Evolutionary conservation across 2,888 invertebrate genomes (phyloP).

Genomic region (Timema cristinae): DNA sequence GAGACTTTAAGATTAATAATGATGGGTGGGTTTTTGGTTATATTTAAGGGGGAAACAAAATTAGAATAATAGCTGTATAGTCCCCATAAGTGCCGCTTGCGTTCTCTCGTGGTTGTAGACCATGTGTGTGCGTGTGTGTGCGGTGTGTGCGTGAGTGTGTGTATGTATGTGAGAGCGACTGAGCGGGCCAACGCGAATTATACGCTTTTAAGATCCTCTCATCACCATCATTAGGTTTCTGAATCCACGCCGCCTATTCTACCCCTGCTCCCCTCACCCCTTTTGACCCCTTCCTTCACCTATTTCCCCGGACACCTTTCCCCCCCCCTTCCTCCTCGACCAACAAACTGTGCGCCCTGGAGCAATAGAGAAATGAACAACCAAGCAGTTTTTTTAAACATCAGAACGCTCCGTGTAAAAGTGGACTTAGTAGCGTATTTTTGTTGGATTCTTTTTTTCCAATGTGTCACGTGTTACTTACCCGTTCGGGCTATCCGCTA

Average conservation of each 20-base stretch:
- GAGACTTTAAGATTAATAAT: background rate
- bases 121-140: constrained; percentile 6
- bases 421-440: background rate
- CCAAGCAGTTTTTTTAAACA: background rate
- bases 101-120: no score
- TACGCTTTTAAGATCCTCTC: constrained; percentile 16
- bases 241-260: background rate
- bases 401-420: no score
- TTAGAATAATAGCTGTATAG: no score
- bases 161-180: constrained; percentile 4
- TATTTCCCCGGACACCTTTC: background rate
- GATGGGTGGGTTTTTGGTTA: no score
- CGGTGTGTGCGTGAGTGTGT: background rate
- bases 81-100: no score
- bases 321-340: background rate
- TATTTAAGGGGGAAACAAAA: no score
- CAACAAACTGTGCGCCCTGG: background rate
- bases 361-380: constrained; percentile 4
- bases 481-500: no score
- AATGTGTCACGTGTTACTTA: no score
- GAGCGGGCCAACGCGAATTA: constrained; percentile 10
- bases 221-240: constrained; percentile 16
- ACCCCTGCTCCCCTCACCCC: background rate
- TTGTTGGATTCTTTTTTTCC: no score
- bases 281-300: background rate